phyloP scores from a whole-genome alignment of 2,113 vertebrate genomes.

The Synodontis membranacea region DNA sequence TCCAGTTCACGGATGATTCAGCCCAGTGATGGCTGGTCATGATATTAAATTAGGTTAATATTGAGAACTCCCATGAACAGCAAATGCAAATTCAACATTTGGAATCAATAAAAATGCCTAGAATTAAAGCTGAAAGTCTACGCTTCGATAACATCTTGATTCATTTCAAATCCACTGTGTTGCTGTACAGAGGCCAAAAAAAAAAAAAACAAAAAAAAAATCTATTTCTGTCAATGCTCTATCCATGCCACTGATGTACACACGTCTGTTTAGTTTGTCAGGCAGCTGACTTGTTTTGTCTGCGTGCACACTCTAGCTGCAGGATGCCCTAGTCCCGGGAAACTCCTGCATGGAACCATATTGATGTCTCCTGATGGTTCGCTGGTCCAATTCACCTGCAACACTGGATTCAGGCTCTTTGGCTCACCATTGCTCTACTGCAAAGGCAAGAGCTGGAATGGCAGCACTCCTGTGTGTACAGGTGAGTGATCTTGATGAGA shows the following conservation, averaged over 20 bases:
- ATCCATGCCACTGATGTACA: background rate
- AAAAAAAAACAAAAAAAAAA: too few species aligned
- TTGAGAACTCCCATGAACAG: too few species aligned
- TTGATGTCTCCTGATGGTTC: slow-evolving; percentile 57
- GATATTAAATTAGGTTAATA: background rate
- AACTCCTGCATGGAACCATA: slow-evolving; percentile 59
- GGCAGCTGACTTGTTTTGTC: background rate
- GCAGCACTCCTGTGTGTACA: slow-evolving; percentile 67
- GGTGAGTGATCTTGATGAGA: slow-evolving; percentile 53
- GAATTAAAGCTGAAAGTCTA: too few species aligned
- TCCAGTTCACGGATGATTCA: background rate
- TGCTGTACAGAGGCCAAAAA: too few species aligned
- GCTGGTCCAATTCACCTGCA: slow-evolving; percentile 62
- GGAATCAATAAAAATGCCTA: too few species aligned
- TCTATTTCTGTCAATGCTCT: too few species aligned
- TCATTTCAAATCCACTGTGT: too few species aligned
- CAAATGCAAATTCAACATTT: too few species aligned
- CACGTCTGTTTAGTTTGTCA: background rate
- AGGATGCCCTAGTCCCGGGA: slow-evolving; percentile 59
- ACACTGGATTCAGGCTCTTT: slow-evolving; percentile 63
- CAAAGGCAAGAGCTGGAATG: slow-evolving; percentile 67
- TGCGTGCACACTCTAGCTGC: slow-evolving; percentile 52
- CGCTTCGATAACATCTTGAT: too few species aligned
- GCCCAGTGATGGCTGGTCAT: background rate
- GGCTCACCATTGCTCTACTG: slow-evolving; percentile 67